Base-by-base conservation (phyloP, 2,797 vertebrate genomes). In the Gallinago solitaria region DNA sequence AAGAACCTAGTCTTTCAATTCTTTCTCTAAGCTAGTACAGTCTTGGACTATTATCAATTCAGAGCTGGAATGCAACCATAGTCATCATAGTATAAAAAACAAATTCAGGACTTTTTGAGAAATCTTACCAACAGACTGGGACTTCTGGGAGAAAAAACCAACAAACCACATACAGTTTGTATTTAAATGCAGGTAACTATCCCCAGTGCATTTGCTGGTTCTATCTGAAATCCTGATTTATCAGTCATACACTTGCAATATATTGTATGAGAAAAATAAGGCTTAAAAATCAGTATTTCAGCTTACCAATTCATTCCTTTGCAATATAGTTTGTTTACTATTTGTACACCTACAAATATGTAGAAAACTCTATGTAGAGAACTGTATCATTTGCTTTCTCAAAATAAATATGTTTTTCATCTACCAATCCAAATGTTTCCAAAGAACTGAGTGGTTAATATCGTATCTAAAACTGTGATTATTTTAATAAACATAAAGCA, bases 401-500 rank as follows among this genome's bases (percentile, higher is more conserved):
- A 94, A 96, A 97, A 96, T 97, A 96, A 96, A 95, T 91, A 84
- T 94, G 92, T 70, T 95, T 95, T 93, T 87, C 63, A 90, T 77
- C 78, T 90, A 79, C 64, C 51, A 84, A 94, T 96, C 71, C 83
- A 94, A 96, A 95, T 89, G 86, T 96, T 96, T 96, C 93, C 19
- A 11, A 84, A 92, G 78, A 94, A 78, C 39, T 16, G 64, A 95
- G 82, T 64, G 68, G 93, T 93, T 94, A 95, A 91, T 95, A 89
- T 71, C 6, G 0, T 80, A 81, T 81, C 92, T 88, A 83, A 93
- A 96, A 80, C 89, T 95, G 96, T 93, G 87, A 96, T 96, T 89
- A 89, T 96, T 95, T 95, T 83, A 92, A 95, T 93, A 95, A 97
- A 96, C 94, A 97, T 51, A 93, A 94, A 93, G 79, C 65, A 93